Base-by-base conservation (phyloP, 2,888 invertebrate genomes). In the Trichogramma evanescens region DNA sequence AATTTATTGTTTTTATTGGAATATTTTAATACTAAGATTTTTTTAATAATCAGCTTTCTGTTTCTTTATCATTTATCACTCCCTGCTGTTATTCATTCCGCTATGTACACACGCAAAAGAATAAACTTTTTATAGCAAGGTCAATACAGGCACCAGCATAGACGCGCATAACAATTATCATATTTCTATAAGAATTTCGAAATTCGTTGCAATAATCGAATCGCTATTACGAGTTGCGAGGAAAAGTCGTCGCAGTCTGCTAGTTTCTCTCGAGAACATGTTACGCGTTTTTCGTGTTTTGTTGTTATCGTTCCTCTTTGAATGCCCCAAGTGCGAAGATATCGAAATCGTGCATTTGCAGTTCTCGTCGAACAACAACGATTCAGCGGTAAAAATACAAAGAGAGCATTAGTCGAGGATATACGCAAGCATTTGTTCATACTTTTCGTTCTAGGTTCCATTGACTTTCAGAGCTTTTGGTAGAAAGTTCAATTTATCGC, bases 401-500 rank as follows among this genome's bases (percentile, higher is more conserved):
- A 26, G 26, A 26, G 26, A 26, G 26, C 26, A 26, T 26, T 26
- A 44, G n/a, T 39, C 7, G 6, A 58, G 10, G 51, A 38, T 43
- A 26, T 59, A 51, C 10, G 65, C 60, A 54, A 38, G 56, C 9
- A 41, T 50, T 49, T 54, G 8, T 40, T 41, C 13, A 46, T n/a
- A 43, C 46, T 8, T 38, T 42, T 26, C 48, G 41, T 66, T 66
- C 40, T 66, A 76, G 76, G 68, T 76, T 45, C 72, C 74, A 4
- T 46, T 76, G 44, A 70, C 57, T 53, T 74, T 76, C 57, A 69
- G 66, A 26, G 75, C 70, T 7, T 76, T 76, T 44, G 75, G 74
- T 4, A 67, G 65, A 48, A 67, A 82, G 63, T 82, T 89, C 66
- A 79, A 84, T 62, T 79, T 89, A 53, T 82, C 82, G 68, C 72